phyloP scores from a whole-genome alignment of 2,113 vertebrate species.

The Crotalus horridus region DNA sequence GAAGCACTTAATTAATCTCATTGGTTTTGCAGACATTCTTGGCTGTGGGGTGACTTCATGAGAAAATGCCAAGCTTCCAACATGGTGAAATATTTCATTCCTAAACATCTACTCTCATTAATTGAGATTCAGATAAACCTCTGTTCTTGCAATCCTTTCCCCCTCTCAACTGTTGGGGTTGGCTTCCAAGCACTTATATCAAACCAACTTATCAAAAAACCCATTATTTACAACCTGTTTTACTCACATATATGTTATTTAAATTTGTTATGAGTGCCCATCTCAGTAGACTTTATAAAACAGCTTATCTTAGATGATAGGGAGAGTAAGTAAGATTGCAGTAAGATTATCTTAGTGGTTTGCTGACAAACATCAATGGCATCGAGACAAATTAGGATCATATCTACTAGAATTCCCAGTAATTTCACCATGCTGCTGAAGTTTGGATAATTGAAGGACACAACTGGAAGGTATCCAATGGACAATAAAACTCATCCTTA shows the following conservation, averaged over 20 bases:
- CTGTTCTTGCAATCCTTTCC: background rate
- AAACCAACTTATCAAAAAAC: background rate
- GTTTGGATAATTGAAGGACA: background rate
- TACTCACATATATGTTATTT: background rate
- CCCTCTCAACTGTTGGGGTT: background rate
- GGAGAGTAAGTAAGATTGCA: background rate
- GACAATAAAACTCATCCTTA: background rate
- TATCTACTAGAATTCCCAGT: background rate
- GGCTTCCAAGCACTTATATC: background rate
- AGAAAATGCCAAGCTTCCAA: conserved; percentile 28
- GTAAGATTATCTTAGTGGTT: background rate
- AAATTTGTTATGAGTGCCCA: background rate
- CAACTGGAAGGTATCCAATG: background rate
- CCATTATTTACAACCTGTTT: background rate
- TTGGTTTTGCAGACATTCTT: conserved; percentile 60
- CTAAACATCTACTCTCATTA: background rate
- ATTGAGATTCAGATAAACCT: too few species aligned
- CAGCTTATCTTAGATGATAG: background rate
- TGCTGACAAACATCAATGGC: background rate
- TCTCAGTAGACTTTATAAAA: background rate
- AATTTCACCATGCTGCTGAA: background rate
- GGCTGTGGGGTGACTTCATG: conserved; percentile 52
- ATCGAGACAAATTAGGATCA: background rate
- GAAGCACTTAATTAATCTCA: conserved; percentile 70
- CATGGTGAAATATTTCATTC: background rate